Base-by-base conservation (phyloP, 2,797 vertebrate genomes). In the Sebastes vulpes region DNA sequence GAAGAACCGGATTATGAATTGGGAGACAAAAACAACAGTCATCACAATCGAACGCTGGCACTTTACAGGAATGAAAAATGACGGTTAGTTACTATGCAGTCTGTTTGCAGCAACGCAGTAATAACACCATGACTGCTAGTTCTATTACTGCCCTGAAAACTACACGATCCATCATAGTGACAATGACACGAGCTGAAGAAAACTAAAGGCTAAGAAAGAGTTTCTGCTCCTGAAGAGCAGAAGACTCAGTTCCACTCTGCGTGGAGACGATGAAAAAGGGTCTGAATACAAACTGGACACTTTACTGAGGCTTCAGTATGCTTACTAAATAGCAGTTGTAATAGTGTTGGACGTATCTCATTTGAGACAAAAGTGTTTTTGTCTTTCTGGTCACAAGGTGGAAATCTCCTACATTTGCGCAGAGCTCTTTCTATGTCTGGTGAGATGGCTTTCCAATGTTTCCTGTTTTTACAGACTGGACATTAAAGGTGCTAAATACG, bases 51-150 rank as follows among this genome's bases (percentile, higher is more conserved):
- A 72, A 61, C 6, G 3, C 42, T 77, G 69, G 61, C 42, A 57
- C 25, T 42, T 50, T 9, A n/a, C 2, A 66, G n/a, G 63, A 28
- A 56, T 63, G 20, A 78, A 63, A 72, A 73, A 77, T 42, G 48
- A 77, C n/a, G 18, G 57, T 26, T 61, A 79, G 81, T 83, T 52
- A 72, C 70, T 66, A 65, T 35, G 72, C 48, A 69, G 64, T 79
- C 46, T 65, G 68, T 79, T 83, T 81, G 53, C 71, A 81, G 73
- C 73, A 81, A 84, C 38, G 3, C 81, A 65, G 57, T 23, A 82
- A 74, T 46, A 75, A 79, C 67, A 75, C 26, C 2, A 29, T 20
- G 61, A 50, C 52, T 59, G 65, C 26, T 52, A 29, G 14, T 72
- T 70, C 25, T 59, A 2, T 64, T 56, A 16, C 20, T 57, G 25